Evolutionary conservation across 2,113 vertebrate species (phyloP).

Genomic region (Mugil cephalus): DNA sequence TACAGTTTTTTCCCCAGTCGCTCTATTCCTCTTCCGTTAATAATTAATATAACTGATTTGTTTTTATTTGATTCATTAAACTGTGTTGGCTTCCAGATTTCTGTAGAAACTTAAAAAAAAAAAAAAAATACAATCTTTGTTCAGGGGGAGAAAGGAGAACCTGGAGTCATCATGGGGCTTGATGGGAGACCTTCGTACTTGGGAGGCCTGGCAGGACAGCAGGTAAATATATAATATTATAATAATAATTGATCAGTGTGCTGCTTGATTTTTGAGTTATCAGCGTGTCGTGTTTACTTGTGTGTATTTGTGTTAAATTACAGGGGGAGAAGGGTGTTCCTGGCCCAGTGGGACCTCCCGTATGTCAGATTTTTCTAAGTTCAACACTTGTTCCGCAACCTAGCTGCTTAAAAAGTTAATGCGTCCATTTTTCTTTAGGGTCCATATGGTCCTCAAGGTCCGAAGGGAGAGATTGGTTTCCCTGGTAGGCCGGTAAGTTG

Average conservation of each 20-base stretch:
- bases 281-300: background rate
- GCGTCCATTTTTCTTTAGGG: conserved; percentile 81
- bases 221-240: conserved; percentile 49
- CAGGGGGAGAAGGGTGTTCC: conserved; percentile 78
- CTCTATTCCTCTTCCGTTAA: no score
- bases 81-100: no score
- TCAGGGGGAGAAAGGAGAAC: conserved; percentile 85
- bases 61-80: no score
- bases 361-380: conserved; percentile 50
- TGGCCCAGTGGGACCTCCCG: conserved; percentile 78
- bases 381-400: background rate
- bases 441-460: conserved; percentile 82
- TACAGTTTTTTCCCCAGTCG: no score
- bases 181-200: conserved; percentile 77
- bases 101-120: no score
- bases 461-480: conserved; percentile 95
- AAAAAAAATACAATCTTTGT: no score
- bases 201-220: conserved; percentile 65
- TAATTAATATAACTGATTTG: no score
- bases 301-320: background rate
- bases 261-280: background rate
- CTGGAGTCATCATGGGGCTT: conserved; percentile 76
- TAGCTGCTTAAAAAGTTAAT: background rate
- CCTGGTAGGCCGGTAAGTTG: conserved; percentile 93
- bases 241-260: background rate